Evolutionary conservation across 2,113 vertebrate genomes (phyloP), one percentile per base, ranked within the genome.

Genomic region (Heliornis fulica): DNA sequence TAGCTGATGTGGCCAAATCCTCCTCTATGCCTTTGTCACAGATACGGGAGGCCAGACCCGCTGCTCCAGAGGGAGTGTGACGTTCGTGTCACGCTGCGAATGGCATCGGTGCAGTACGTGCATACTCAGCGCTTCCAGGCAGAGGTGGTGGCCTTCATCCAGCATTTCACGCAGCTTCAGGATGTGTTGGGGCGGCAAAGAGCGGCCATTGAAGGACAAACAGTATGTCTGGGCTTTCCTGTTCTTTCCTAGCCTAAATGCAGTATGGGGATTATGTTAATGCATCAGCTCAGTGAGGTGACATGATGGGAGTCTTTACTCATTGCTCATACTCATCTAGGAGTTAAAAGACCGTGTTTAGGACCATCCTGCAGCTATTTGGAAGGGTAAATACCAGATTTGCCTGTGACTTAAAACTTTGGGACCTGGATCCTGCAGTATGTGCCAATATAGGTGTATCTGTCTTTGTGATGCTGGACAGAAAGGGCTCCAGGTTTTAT

Each of bases 121-220:
- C 99, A 99, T 84, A 99, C 99, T 0, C 99, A 99, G 97, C 99
- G 99, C 63, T 99, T 99, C 94, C 99, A 99, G 97, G 98, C 99
- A 0, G 99, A 99, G 95, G 98, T 99, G 95, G 98, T 99, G 61
- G 98, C 99, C 36, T 99, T 99, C 89, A 98, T 99, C 53, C 99
- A 99, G 68, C 99, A 99, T 50, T 99, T 99, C 69, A 99, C 99
- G 4, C 99, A 99, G 97, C 98, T 99, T 32, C 99, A 99, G 76
- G 99, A 99, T 7, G 98, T 99, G 76, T 71, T 99, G 8, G 99
- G 99, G 63, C 91, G 99, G 46, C 99, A 99, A 94, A 98, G 99
- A 93, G 99, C 99, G 13, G 99, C 99, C 0, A 97, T 99, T 26
- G 98, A 99, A 97, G 99, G 99, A 40, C 99, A 99, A 96, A 98